phyloP scores from a whole-genome alignment of 1,140 invertebrate genomes.

The Sweltsa coloradensis region DNA sequence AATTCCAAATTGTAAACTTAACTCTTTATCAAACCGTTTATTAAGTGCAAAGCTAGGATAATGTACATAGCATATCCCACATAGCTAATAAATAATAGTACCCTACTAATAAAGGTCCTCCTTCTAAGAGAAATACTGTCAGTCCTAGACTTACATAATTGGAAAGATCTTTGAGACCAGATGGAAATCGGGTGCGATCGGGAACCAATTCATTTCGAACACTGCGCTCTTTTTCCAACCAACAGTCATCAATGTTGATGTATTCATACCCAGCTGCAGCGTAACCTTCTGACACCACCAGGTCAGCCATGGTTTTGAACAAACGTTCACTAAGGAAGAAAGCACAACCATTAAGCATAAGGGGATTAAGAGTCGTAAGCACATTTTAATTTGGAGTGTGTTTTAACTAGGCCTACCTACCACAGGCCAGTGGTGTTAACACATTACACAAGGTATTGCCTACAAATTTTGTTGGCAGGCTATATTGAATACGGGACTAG shows the following conservation, averaged over 20 bases:
- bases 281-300: constrained; percentile 80
- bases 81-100: no score
- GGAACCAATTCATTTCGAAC: constrained; percentile 64
- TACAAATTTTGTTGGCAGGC: no score
- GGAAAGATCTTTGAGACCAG: constrained; percentile 77
- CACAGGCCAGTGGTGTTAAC: no score
- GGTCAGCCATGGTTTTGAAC: constrained; percentile 85
- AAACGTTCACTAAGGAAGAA: constrained; percentile 72
- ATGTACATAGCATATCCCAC: no score
- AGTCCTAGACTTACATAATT: constrained; percentile 92
- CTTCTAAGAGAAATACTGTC: no score
- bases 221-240: constrained; percentile 72
- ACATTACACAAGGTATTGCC: no score
- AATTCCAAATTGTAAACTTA: no score
- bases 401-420: not conserved
- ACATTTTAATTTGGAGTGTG: not conserved
- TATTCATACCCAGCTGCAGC: constrained; percentile 82
- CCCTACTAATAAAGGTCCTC: no score
- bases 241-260: constrained; percentile 93
- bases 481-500: no score
- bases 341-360: constrained; percentile 14
- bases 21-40: no score
- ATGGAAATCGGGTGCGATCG: constrained; percentile 78
- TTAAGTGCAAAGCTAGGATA: no score
- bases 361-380: constrained; percentile 8